Conservation (phyloP, 2,888 invertebrate species). For the Calameuta pallipes region DNA sequence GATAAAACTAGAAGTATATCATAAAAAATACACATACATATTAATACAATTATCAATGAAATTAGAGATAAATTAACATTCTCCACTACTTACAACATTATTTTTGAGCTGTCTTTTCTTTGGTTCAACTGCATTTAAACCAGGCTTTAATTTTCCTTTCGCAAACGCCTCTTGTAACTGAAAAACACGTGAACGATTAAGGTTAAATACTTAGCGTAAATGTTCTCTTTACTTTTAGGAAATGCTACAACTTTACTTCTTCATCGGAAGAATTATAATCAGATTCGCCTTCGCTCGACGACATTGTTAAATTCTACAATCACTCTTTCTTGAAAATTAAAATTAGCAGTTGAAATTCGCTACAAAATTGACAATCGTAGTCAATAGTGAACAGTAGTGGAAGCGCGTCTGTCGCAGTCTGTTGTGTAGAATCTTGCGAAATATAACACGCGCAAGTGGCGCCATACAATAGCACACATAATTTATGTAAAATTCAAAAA, state of each 20-base stretch:
- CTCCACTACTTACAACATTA: conserved; percentile 74
- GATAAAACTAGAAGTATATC: background rate
- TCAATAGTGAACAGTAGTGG: background rate
- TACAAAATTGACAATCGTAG: conserved; percentile 20
- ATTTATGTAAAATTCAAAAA: background rate
- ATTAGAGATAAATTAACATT: background rate
- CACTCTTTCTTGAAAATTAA: background rate
- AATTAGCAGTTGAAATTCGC: conserved; percentile 12
- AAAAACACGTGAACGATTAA: conserved; percentile 43
- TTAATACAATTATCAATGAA: conserved; percentile 16
- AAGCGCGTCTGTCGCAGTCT: background rate
- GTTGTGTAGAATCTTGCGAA: background rate
- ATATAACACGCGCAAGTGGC: background rate
- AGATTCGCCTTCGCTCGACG: conserved; percentile 59
- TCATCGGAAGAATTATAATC: conserved; percentile 71
- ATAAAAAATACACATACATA: background rate
- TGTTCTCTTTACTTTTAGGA: conserved; percentile 60
- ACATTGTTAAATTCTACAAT: conserved; percentile 21
- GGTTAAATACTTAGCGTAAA: conserved; percentile 3
- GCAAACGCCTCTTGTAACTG: conserved; percentile 92
- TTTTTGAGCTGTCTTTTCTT: conserved; percentile 74
- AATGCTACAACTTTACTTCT: conserved; percentile 63
- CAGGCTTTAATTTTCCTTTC: conserved; percentile 86
- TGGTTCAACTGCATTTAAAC: conserved; percentile 78
- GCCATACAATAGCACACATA: background rate